Evolutionary conservation across 2,113 vertebrate species (phyloP), one percentile per base, ranked within the genome.

Genomic region (Alethe diademata): DNA sequence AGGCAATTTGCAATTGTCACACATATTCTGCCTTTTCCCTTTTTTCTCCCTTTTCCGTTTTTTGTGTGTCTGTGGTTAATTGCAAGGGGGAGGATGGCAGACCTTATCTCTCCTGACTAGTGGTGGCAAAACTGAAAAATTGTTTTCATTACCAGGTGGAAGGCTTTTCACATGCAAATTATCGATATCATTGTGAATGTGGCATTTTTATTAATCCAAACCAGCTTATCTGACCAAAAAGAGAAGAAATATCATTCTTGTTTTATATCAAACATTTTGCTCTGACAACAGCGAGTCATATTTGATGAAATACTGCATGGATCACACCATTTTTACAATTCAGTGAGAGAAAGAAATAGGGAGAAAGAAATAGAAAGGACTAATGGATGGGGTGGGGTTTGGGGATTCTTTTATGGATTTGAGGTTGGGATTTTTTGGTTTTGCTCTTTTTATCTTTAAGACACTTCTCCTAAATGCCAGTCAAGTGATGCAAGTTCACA

Each of bases 101-200:
- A 84, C 94, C 78, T 91, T 97, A 89, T 88, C 96, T 95, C 92
- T 54, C 14, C 33, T 6, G 71, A 90, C 79, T 95, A 92, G 95
- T 79, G 79, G 90, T 92, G 93, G 96, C 90, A 91, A 96, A 91
- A 88, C 93, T 95, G 88, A 72, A 66, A 91, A 96, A 96, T 71
- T 89, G 76, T 86, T 97, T 95, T 96, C 93, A 80, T 97, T 95
- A 83, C 78, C 86, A 79, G 73, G 76, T 78, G 64, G 95, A 96
- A 94, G 73, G 92, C 80, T 95, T 96, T 97, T 97, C 84, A 93
- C 76, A 93, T 95, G 93, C 71, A 88, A 95, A 94, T 96, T 78
- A 80, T 97, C 84, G 80, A 96, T 97, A 96, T 79, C 84, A 92
- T 93, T 93, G 96, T 96, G 70, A 74, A 85, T 78, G 72, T 95